phyloP scores from a whole-genome alignment of 1,140 invertebrate genomes.

The Drosophila punjabiensis region DNA sequence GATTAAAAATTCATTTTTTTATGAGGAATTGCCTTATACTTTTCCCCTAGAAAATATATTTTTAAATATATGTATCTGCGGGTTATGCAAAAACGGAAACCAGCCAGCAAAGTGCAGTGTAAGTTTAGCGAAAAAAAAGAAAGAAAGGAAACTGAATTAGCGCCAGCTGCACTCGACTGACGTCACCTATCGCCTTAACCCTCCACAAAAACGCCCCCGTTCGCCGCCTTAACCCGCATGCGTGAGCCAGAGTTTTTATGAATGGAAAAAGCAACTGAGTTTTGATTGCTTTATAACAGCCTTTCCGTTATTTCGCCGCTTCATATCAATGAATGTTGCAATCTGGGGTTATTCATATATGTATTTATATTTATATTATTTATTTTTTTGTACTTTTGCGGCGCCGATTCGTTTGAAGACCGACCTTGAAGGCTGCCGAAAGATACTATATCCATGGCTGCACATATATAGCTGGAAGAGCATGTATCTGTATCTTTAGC shows the following conservation, averaged over 20 bases:
- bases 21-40: not conserved
- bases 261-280: slow-evolving; percentile 70
- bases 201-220: slow-evolving; percentile 38
- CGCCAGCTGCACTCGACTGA: slow-evolving; percentile 73
- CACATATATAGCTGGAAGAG: slow-evolving; percentile 9
- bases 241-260: slow-evolving; percentile 59
- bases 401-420: slow-evolving; percentile 68
- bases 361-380: not conserved
- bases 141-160: slow-evolving; percentile 41
- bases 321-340: slow-evolving; percentile 66
- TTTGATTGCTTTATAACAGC: slow-evolving; percentile 70
- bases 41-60: not conserved
- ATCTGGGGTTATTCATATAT: slow-evolving; percentile 10
- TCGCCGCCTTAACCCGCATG: slow-evolving; percentile 24
- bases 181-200: slow-evolving; percentile 54
- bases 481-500: slow-evolving; percentile 29
- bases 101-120: slow-evolving; percentile 11
- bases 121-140: slow-evolving; percentile 16
- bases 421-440: slow-evolving; percentile 61
- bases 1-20: too few relatives aligned
- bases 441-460: slow-evolving; percentile 24
- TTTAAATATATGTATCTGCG: slow-evolving; percentile 30
- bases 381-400: slow-evolving; percentile 11
- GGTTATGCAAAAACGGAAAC: slow-evolving; percentile 49
- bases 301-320: slow-evolving; percentile 27